Percentiles rank a stretch among this genome's conserved stretches.
These are phyloP conservation scores for Amblyjoppa fuscipennis DNA, from an alignment of 2,888 invertebrate genomes.

Conservation along the genomic window DNA sequence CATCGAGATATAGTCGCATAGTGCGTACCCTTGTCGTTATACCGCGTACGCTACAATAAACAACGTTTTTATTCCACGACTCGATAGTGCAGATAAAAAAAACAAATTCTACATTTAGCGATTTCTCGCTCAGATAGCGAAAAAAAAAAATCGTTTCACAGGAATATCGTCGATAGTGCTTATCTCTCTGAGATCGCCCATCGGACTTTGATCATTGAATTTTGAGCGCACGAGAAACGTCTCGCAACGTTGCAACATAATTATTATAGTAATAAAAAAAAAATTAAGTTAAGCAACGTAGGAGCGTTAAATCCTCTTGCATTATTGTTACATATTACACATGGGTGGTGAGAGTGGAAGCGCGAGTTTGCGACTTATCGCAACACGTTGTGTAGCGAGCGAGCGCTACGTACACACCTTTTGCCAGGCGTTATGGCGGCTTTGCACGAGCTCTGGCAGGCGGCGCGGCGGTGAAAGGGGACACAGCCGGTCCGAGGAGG, in stretches of 20 bases:
- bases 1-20: background rate
- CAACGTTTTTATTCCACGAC: background rate
- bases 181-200: background rate
- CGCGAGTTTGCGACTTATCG: constrained; percentile 7
- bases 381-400: constrained; percentile 16
- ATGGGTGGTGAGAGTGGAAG: background rate
- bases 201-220: background rate
- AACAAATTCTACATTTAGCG: background rate
- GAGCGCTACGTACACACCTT: constrained; percentile 39
- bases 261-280: background rate
- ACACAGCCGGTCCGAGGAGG: constrained; percentile 14
- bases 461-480: background rate
- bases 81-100: background rate
- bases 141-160: background rate
- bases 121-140: background rate
- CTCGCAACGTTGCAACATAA: background rate
- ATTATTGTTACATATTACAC: background rate
- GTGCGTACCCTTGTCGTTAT: background rate
- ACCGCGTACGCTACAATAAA: background rate
- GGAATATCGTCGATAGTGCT: constrained; percentile 13
- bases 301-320: background rate
- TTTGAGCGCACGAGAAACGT: background rate
- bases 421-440: constrained; percentile 24
- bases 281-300: background rate
- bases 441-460: background rate